A percentile compares a stretch with the other conserved stretches of the same genome.
Conservation (phyloP, 2,888 invertebrate genomes). For the Acholoe squamosa region DNA sequence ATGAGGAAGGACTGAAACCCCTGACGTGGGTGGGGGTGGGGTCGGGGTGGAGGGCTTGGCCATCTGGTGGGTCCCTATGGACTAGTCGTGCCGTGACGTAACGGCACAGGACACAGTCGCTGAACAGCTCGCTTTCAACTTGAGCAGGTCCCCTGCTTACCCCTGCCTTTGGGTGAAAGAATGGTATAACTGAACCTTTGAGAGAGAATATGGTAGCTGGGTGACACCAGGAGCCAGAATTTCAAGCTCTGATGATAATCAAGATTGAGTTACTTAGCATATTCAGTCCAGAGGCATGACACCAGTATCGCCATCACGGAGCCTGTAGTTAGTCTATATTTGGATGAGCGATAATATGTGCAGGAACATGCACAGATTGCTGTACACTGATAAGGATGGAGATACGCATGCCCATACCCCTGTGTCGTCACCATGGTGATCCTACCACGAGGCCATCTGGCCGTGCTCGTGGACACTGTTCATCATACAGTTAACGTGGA, state of each 20-base stretch:
- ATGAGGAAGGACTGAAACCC: no score
- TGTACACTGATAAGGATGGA: neutral
- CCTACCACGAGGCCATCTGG: neutral
- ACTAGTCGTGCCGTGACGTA: neutral
- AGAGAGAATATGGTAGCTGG: no score
- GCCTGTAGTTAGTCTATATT: neutral
- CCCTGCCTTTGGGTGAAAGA: no score
- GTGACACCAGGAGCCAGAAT: no score
- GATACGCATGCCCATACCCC: neutral
- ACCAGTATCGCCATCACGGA: no score
- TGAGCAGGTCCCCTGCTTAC: neutral
- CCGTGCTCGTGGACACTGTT: neutral
- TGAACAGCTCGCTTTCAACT: neutral
- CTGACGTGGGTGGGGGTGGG: neutral
- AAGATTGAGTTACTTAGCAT: no score
- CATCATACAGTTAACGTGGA: no score
- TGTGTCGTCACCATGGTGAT: neutral
- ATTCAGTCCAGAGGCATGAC: no score
- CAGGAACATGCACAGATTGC: neutral
- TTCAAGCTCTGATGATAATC: no score
- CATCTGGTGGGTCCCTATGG: slow-evolving; percentile 17
- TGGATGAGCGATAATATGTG: slow-evolving; percentile 8
- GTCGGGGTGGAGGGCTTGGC: neutral
- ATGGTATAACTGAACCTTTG: no score
- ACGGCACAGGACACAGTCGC: neutral